Evolutionary conservation across 2,888 invertebrate genomes (phyloP).

Genomic region (Phengaris alcon): DNA sequence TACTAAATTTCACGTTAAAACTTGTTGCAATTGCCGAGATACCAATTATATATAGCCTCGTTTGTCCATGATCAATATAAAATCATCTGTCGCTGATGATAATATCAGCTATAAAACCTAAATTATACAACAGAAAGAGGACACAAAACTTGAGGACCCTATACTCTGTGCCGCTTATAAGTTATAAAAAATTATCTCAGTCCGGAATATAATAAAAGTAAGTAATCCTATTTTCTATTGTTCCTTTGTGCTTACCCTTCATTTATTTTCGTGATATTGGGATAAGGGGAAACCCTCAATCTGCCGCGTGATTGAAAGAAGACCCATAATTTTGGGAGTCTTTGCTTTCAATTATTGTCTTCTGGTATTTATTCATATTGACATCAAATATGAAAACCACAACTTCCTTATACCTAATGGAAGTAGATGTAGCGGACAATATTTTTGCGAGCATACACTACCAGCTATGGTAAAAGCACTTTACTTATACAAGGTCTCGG

Average conservation of each 20-base stretch:
- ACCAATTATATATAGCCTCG: too few relatives aligned
- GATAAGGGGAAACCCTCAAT: constrained; percentile 47
- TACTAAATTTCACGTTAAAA: too few relatives aligned
- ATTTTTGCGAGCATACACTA: too few relatives aligned
- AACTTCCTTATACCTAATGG: too few relatives aligned
- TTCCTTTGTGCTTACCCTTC: constrained; percentile 30
- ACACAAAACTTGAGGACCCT: constrained; percentile 7
- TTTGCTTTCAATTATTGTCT: constrained; percentile 21
- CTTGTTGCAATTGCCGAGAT: too few relatives aligned
- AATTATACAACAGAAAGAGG: background rate
- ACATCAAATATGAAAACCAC: constrained; percentile 1
- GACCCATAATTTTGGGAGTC: constrained; percentile 29
- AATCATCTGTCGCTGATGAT: background rate
- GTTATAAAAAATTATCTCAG: constrained; percentile 28
- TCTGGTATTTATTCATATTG: constrained; percentile 22
- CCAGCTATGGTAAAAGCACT: too few relatives aligned
- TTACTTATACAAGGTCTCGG: too few relatives aligned
- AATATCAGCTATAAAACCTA: background rate
- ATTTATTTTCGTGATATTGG: constrained; percentile 38
- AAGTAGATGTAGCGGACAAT: too few relatives aligned
- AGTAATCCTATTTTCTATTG: constrained; percentile 30
- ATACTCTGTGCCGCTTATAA: constrained; percentile 20
- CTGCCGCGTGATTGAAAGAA: constrained; percentile 31
- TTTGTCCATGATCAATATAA: too few relatives aligned
- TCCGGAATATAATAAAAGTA: constrained; percentile 29